phyloP scores from a whole-genome alignment of 2,797 vertebrate species.

The Acestrorhynchus altus region DNA sequence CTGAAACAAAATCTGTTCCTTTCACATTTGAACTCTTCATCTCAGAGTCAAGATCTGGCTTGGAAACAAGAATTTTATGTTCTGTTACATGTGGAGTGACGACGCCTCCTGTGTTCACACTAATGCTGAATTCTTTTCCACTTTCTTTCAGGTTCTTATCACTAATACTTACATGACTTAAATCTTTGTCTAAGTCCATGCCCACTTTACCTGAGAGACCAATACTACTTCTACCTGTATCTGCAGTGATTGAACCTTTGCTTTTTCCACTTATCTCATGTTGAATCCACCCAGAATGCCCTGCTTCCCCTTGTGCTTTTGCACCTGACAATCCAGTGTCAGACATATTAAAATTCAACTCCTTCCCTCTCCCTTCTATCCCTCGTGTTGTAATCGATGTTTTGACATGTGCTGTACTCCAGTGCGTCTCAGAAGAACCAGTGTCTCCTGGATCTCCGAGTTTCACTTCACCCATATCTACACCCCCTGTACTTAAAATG shows the following conservation, averaged over 20 bases:
- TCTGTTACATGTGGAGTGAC: constrained; percentile 48
- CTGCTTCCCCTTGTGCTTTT: constrained; percentile 59
- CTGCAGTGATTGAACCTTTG: constrained; percentile 59
- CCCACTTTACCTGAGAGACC: constrained; percentile 55
- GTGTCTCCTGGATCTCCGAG: constrained; percentile 66
- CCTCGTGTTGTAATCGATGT: constrained; percentile 62
- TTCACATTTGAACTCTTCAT: constrained; percentile 57
- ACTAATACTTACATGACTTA: constrained; percentile 59
- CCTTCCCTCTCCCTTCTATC: constrained; percentile 64
- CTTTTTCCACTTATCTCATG: constrained; percentile 59
- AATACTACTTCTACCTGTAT: constrained; percentile 62
- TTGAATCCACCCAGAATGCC: constrained; percentile 62
- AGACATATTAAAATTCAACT: constrained; percentile 69
- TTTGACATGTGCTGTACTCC: constrained; percentile 64
- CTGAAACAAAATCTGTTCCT: constrained; percentile 53
- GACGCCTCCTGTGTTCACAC: constrained; percentile 45
- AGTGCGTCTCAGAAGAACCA: constrained; percentile 69
- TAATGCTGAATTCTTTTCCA: constrained; percentile 24
- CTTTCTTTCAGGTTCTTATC: constrained; percentile 58
- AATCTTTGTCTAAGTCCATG: constrained; percentile 55
- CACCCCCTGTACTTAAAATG: constrained; percentile 68
- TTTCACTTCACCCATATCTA: constrained; percentile 64
- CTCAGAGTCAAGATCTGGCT: constrained; percentile 62
- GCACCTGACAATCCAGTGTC: constrained; percentile 65
- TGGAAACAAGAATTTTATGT: not conserved